These are phyloP conservation scores for Prochilodus magdalenae DNA, from an alignment of 2,113 vertebrate genomes.

Conservation along the genomic window DNA sequence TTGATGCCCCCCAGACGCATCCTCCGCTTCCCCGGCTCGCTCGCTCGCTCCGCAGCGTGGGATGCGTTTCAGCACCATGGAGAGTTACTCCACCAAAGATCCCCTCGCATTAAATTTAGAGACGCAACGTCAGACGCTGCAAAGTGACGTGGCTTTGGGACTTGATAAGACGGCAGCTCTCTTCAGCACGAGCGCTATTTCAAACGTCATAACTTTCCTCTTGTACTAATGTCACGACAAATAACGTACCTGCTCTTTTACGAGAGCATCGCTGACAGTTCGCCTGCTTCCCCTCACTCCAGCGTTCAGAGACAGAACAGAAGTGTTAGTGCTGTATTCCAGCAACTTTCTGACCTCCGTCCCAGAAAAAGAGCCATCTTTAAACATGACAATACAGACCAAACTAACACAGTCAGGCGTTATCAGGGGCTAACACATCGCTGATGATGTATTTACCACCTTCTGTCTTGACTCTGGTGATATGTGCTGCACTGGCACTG, in stretches of 20 bases:
- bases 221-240: background rate
- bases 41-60: conserved; percentile 44
- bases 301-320: background rate
- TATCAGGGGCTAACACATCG: too few species aligned
- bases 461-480: background rate
- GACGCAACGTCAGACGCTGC: conserved; percentile 76
- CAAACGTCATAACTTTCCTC: background rate
- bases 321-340: too few species aligned
- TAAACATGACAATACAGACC: too few species aligned
- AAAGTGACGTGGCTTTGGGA: conserved; percentile 58
- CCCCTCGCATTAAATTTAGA: conserved; percentile 50
- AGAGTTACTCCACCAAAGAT: conserved; percentile 47
- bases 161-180: conserved; percentile 20
- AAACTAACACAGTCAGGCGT: too few species aligned
- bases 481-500: background rate
- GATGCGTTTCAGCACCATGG: conserved; percentile 55
- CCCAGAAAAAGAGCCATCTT: too few species aligned
- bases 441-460: too few species aligned
- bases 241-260: background rate
- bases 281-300: background rate
- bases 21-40: conserved; percentile 11
- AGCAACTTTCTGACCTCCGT: too few species aligned
- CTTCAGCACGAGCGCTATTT: background rate
- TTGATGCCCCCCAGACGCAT: conserved; percentile 43
- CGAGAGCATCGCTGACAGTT: background rate